These are phyloP conservation scores for Sprattus sprattus DNA, from an alignment of 2,113 vertebrate genomes.

Conservation along the genomic window DNA sequence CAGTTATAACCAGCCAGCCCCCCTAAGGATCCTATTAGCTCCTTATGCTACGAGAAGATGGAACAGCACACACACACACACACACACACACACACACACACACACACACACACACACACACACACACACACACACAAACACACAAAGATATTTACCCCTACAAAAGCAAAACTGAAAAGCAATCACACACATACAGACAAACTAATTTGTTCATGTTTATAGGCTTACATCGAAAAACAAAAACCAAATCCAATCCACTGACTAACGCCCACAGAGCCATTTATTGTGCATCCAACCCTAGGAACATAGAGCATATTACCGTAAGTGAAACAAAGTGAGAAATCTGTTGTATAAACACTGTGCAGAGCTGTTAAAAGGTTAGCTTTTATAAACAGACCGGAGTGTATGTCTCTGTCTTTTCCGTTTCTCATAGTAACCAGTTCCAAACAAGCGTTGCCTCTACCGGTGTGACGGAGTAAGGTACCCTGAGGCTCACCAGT, in stretches of 20 bases:
- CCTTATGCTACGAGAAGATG: neutral
- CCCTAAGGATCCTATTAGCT: conserved; percentile 2
- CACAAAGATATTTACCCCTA: neutral
- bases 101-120: neutral
- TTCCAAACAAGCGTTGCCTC: neutral
- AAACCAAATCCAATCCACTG: neutral
- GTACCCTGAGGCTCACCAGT: neutral
- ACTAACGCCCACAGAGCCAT: neutral
- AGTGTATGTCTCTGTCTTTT: neutral
- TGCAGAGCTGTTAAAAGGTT: neutral
- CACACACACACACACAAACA: neutral
- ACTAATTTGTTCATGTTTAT: neutral
- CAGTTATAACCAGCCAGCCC: neutral
- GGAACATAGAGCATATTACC: neutral
- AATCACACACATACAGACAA: neutral
- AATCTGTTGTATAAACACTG: neutral
- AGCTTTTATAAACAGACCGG: neutral
- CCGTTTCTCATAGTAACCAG: neutral
- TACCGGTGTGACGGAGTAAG: neutral
- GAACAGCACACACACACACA: neutral
- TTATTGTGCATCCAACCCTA: neutral
- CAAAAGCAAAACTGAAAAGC: neutral
- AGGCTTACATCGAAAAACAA: neutral
- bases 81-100: neutral
- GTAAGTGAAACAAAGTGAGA: neutral